Percentiles rank a stretch among this genome's conserved stretches.
phyloP scores from a whole-genome alignment of 2,113 vertebrate species.

The Leucopsar rothschildi region DNA sequence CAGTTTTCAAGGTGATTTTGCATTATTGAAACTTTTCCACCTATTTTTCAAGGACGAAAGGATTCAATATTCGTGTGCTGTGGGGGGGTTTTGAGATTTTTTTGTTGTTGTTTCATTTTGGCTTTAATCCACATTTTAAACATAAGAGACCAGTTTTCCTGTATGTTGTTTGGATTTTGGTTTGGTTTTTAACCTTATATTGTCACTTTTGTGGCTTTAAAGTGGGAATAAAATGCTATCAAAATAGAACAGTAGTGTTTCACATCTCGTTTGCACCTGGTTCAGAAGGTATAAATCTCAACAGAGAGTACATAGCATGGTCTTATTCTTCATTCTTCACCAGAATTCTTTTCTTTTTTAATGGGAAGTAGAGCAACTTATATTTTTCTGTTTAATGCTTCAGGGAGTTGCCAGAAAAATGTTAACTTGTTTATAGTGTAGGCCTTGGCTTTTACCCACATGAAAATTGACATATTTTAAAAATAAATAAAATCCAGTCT shows the following conservation, averaged over 20 bases:
- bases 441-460: not conserved
- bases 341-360: not conserved
- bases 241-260: not conserved
- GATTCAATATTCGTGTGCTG: not conserved
- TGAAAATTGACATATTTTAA: not conserved
- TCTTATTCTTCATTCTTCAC: not conserved
- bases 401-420: not conserved
- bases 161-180: not conserved
- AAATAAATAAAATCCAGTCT: not conserved
- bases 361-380: not conserved
- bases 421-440: not conserved
- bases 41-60: not conserved
- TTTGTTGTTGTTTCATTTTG: not conserved
- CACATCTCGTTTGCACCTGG: not conserved
- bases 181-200: not conserved
- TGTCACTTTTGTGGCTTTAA: not conserved
- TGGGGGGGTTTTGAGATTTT: not conserved
- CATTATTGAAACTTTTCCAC: not conserved
- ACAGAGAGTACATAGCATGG: not conserved
- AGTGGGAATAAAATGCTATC: not conserved
- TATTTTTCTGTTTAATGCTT: not conserved
- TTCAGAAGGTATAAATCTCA: not conserved
- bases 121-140: not conserved
- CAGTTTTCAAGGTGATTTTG: not conserved
- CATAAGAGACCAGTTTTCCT: not conserved